Conservation (phyloP, 2,797 vertebrate genomes). For the Pygocentrus nattereri region DNA sequence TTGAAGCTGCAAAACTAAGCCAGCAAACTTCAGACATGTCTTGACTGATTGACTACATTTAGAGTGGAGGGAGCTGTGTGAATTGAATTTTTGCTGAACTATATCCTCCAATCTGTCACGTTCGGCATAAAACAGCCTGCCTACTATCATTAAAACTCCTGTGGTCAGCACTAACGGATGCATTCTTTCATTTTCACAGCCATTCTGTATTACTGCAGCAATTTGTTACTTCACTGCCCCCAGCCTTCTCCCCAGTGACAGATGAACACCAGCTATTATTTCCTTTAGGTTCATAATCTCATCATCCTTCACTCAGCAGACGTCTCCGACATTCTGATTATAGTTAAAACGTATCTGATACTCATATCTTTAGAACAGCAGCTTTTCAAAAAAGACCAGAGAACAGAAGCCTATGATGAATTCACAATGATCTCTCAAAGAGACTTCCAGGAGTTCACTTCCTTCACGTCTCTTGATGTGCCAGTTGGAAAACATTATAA, state of each 20-base stretch:
- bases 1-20: too few relatives aligned
- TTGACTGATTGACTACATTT: too few relatives aligned
- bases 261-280: slow-evolving; percentile 13
- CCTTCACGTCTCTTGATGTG: background rate
- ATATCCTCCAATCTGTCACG: background rate
- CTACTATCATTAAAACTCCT: background rate
- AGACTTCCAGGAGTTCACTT: background rate
- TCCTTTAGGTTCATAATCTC: background rate
- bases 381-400: background rate
- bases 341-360: background rate
- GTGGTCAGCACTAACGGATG: slow-evolving; percentile 1
- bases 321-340: background rate
- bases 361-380: background rate
- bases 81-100: background rate
- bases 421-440: background rate
- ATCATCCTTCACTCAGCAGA: slow-evolving; percentile 11
- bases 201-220: background rate
- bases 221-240: background rate
- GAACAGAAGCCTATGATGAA: background rate
- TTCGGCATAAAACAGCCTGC: background rate
- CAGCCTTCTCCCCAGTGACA: slow-evolving; percentile 17
- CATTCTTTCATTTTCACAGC: too few relatives aligned
- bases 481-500: background rate
- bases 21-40: too few relatives aligned
- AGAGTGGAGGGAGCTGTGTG: too few relatives aligned